These are phyloP conservation scores for Scleropages formosus DNA, from an alignment of 2,797 vertebrate genomes.

Conservation along the genomic window DNA sequence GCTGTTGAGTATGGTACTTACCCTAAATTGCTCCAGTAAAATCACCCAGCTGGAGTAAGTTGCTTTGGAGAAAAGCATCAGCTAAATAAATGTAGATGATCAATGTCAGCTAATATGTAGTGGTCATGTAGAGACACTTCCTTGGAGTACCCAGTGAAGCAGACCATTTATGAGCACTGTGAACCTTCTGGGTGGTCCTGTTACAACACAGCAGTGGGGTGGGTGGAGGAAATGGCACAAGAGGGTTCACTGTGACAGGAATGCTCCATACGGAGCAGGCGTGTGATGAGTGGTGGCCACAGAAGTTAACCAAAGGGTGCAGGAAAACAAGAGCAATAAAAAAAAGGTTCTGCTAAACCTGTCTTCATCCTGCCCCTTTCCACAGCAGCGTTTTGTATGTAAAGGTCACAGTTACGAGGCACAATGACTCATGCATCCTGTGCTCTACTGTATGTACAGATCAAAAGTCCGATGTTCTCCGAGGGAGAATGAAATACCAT, in stretches of 20 bases:
- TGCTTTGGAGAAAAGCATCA: no score
- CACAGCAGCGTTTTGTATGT: not conserved
- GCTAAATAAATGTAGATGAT: no score
- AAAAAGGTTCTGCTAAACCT: not conserved
- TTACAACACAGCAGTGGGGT: not conserved
- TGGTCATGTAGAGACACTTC: not conserved
- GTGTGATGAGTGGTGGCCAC: not conserved
- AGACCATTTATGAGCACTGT: not conserved
- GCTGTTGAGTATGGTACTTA: no score
- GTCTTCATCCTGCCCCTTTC: not conserved
- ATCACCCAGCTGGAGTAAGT: no score
- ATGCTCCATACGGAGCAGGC: not conserved
- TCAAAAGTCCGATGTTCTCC: not conserved
- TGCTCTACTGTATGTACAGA: not conserved
- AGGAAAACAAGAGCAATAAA: not conserved
- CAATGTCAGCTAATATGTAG: no score
- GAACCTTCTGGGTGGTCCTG: not conserved
- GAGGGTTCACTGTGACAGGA: not conserved
- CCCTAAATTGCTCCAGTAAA: no score
- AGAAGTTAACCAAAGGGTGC: not conserved
- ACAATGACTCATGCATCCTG: not conserved
- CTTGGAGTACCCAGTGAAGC: not conserved
- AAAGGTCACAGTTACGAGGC: not conserved
- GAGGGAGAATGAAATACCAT: not conserved
- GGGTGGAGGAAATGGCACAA: not conserved